A percentile compares a stretch with the other conserved stretches of the same genome.
These are phyloP conservation scores for Pomacea canaliculata DNA, from an alignment of 2,888 invertebrate genomes.

Conservation along the genomic window DNA sequence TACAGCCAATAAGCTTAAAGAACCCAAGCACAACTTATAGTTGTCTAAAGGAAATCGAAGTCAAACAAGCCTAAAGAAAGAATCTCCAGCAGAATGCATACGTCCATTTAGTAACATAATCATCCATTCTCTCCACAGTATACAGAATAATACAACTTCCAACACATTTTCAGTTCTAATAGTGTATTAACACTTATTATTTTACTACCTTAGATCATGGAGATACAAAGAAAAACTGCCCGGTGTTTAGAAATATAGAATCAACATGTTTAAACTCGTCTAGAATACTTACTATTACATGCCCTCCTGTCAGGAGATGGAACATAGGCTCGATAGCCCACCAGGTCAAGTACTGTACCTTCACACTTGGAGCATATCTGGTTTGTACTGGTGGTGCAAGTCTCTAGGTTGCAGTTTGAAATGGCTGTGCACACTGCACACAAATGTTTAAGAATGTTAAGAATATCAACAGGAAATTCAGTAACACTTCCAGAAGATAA, in stretches of 20 bases:
- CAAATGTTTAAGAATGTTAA: neutral
- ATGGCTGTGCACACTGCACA: conserved; percentile 30
- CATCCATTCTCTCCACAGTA: no score
- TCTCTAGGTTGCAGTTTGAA: conserved; percentile 28
- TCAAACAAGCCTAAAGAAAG: no score
- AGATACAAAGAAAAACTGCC: no score
- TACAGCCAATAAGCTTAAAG: no score
- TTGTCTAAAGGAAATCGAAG: no score
- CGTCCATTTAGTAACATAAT: no score
- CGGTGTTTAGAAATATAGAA: neutral
- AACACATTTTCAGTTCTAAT: no score
- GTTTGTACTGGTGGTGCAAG: conserved; percentile 25
- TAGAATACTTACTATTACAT: conserved; percentile 30
- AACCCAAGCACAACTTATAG: no score
- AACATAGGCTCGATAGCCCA: conserved; percentile 26
- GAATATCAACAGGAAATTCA: neutral
- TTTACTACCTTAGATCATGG: no score
- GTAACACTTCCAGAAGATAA: neutral
- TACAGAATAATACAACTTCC: no score
- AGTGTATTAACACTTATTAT: no score
- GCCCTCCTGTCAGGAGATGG: conserved; percentile 9
- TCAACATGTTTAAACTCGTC: neutral
- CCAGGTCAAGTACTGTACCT: conserved; percentile 18
- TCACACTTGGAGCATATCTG: conserved; percentile 28
- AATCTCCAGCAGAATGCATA: no score